These are phyloP conservation scores for Pollenia angustigena DNA, from an alignment of 2,888 invertebrate genomes.

Conservation along the genomic window DNA sequence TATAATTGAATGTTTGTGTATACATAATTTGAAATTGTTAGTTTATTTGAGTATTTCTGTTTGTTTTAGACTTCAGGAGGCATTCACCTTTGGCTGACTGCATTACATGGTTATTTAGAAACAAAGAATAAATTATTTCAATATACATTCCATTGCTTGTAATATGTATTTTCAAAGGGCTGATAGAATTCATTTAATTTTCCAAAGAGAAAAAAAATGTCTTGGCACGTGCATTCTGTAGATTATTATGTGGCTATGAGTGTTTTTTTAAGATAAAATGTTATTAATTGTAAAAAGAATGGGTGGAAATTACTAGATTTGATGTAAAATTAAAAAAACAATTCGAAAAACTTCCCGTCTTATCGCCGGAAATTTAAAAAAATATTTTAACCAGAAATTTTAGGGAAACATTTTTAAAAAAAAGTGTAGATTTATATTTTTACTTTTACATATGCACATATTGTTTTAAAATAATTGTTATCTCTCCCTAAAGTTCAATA, in stretches of 20 bases:
- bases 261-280: neutral
- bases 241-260: neutral
- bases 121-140: conserved; percentile 49
- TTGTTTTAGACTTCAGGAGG: conserved; percentile 37
- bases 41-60: conserved; percentile 18
- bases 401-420: no score
- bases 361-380: no score
- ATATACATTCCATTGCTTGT: conserved; percentile 21
- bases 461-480: no score
- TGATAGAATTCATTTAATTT: neutral
- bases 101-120: conserved; percentile 25
- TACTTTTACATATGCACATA: no score
- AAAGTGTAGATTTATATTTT: no score
- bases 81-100: conserved; percentile 67
- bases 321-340: neutral
- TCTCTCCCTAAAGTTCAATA: no score
- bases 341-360: no score
- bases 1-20: neutral
- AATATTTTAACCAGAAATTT: no score
- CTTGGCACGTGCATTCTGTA: conserved; percentile 42
- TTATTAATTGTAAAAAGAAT: neutral
- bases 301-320: conserved; percentile 28
- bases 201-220: conserved; percentile 8
- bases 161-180: neutral
- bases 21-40: conserved; percentile 2